Evolutionary conservation across 2,797 vertebrate species (phyloP), one percentile per base, ranked within the genome.

Genomic region (Artibeus lituratus): DNA sequence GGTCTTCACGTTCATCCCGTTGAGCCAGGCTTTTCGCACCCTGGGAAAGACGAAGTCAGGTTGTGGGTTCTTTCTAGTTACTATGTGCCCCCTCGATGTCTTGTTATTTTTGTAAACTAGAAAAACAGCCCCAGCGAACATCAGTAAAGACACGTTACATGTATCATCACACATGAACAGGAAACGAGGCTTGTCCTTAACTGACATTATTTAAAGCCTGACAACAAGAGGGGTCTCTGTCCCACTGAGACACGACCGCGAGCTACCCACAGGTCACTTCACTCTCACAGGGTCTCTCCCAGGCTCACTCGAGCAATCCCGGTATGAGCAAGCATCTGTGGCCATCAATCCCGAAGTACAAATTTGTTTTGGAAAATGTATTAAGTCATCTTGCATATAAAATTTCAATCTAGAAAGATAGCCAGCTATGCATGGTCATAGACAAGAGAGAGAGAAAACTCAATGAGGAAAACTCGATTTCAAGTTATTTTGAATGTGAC

Each of bases 11-110:
- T 94, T 96, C 97, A 49, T 84, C 90, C 84, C 16, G 90, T 35
- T 90, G 95, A 95, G 49, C 42, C 19, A 14, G 69, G 53, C 87
- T 97, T 92, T 0, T 0, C 37, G 85, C 73, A 87, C 29, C 2
- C 98, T 98, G 91, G 82, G 95, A 97, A 87, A 90, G 95, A 95
- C 44, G 97, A 97, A 97, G 37, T 10, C n/a, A 97, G 39, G 21
- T 72, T 67, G 39, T 26, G 24, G 74, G 59, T 10, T 32, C 29
- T 65, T 15, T 55, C 93, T 65, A 73, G 76, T 87, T 16, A 83
- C 32, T 42, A 35, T 19, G 51, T 22, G 32, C 15, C 67, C 86
- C 4, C 51, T 49, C 76, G 24, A 32, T 18, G 5, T 82, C 62
- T 74, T 19, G 74, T 87, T 77, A 29, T 81, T 95, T 93, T 70